Conservation (phyloP, 2,888 invertebrate species). For the Pterobdella sp. region DNA sequence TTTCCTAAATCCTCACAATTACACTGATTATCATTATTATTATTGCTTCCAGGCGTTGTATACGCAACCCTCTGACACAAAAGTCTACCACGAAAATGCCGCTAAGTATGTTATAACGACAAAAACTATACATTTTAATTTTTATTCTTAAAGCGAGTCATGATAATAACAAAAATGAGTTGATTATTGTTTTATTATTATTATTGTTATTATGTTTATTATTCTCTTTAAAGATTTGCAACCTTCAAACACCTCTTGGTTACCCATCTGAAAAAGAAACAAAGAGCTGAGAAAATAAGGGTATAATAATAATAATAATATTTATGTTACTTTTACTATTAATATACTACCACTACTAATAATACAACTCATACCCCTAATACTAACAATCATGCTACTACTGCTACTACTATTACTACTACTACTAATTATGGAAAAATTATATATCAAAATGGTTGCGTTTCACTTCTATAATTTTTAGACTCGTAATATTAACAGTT, state of each 20-base stretch:
- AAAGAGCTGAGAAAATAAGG: conserved; percentile 24
- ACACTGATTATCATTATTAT: neutral
- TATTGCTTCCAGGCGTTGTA: conserved; percentile 17
- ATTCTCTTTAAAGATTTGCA: conserved; percentile 11
- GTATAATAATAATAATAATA: neutral
- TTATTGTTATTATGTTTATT: neutral
- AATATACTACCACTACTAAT: too few species aligned
- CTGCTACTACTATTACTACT: too few species aligned
- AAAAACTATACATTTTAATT: too few species aligned
- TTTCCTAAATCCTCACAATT: neutral
- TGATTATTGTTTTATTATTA: neutral
- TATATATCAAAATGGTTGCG: too few species aligned
- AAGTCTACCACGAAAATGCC: conserved; percentile 19
- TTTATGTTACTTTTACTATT: too few species aligned
- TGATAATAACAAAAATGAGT: neutral
- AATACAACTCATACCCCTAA: too few species aligned
- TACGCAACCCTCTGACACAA: conserved; percentile 22
- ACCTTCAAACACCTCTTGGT: conserved; percentile 21
- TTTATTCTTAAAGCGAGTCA: too few species aligned
- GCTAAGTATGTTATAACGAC: too few species aligned
- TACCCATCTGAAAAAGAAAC: conserved; percentile 20
- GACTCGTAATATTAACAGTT: too few species aligned
- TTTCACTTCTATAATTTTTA: too few species aligned
- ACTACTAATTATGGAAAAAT: too few species aligned
- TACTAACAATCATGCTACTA: too few species aligned